Evolutionary conservation across 1,140 invertebrate species (phyloP), one percentile per base, ranked within the genome.

Genomic region (Meteorus sp.): DNA sequence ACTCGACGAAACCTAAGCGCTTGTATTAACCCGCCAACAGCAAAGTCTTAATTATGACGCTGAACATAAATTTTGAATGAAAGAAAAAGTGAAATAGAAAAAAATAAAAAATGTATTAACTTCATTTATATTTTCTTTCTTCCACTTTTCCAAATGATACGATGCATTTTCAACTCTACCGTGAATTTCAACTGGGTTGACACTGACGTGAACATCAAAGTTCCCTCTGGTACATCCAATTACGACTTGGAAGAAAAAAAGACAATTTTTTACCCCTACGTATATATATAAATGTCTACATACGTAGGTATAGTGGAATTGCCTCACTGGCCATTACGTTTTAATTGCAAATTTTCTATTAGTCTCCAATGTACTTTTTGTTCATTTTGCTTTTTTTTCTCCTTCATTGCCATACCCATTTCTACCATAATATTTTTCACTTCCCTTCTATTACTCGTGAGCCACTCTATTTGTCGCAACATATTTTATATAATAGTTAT

Each of bases 301-400:
- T 29, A 13, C 11, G 15, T 7, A 39, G 8, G 35, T 7, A 39
- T 11, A 15, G 3, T 39, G 8, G 15, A n/a, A 39, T 39, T 7
- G 35, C 35, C 15, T 7, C 35, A 39, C 35, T 15, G 35, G 35
- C 35, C 11, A 39, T 39, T 39, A 39, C 35, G 35, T 39, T 39
- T 39, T 39, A 39, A 39, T 39, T 39, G 35, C 35, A 39, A 39
- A 39, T n/a, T 39, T 39, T 39, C 35, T 39, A 39, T 39, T 11
- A 39, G 8, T 39, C 35, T 39, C 13, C 8, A 39, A 39, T 13
- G 35, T 39, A 7, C 3, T 13, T 39, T 39, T 39, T 7, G 15
- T 13, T 39, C 8, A n/a, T n/a, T 39, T 4, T 39, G 11, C 13
- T 11, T 39, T 15, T 11, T 5, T 39, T 4, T 29, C 27, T 29